These are phyloP conservation scores for Rhegmatorhina hoffmannsi DNA, from an alignment of 2,113 vertebrate genomes.

Conservation along the genomic window DNA sequence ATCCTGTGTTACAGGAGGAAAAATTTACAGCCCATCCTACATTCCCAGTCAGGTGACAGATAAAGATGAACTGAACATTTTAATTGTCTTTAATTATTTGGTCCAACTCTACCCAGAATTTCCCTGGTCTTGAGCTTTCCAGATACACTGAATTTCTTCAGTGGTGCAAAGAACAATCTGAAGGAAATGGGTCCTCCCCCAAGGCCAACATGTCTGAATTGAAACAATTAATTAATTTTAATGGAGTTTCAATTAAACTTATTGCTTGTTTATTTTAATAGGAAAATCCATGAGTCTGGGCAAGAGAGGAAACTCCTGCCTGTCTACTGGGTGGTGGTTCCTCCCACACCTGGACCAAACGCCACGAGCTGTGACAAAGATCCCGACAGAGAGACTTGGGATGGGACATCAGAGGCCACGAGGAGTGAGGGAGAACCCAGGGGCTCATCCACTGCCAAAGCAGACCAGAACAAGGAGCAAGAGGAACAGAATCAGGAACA, in stretches of 20 bases:
- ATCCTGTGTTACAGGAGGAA: background rate
- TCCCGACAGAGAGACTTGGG: background rate
- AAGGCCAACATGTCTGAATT: background rate
- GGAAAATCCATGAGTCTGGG: conserved; percentile 63
- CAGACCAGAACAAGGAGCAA: background rate
- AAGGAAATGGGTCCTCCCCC: background rate
- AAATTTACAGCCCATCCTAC: background rate
- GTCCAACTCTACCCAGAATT: background rate
- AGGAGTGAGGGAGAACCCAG: background rate
- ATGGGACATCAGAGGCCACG: background rate
- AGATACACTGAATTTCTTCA: background rate
- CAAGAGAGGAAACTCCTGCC: conserved; percentile 43
- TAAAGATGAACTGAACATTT: background rate
- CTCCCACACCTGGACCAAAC: background rate
- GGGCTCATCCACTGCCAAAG: background rate
- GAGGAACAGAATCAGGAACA: background rate
- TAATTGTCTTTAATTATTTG: background rate
- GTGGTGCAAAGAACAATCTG: background rate
- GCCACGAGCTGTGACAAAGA: background rate
- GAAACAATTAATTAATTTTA: background rate
- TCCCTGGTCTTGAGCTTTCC: background rate
- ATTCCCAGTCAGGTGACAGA: background rate
- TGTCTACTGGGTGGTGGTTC: conserved; percentile 54
- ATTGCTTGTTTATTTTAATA: conserved; percentile 30
- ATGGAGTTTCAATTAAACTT: background rate